Conservation (phyloP, 1,140 invertebrate species). For the Melitaea cinxia region DNA sequence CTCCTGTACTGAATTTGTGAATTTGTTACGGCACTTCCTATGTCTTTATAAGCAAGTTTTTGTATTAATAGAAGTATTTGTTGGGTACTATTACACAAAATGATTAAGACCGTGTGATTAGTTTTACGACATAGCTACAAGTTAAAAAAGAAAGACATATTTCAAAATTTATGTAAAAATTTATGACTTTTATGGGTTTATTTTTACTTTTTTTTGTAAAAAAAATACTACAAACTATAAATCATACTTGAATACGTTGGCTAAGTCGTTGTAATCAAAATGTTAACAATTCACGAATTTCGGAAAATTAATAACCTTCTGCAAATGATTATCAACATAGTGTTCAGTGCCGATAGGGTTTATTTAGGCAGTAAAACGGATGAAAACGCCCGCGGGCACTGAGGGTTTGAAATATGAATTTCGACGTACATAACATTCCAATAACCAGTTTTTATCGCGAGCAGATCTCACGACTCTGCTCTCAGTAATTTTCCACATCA, state of each 20-base stretch:
- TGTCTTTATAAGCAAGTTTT: conserved; percentile 1
- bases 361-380: conserved; percentile 24
- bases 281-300: neutral
- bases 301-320: conserved; percentile 7
- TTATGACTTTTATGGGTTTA: too few species aligned
- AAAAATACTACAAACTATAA: neutral
- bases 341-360: conserved; percentile 25
- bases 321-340: conserved; percentile 21
- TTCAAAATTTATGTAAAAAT: too few species aligned
- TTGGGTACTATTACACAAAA: too few species aligned
- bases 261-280: neutral
- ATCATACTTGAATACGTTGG: too few species aligned
- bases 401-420: conserved; percentile 33
- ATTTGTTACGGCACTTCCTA: conserved; percentile 22
- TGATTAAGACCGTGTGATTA: too few species aligned
- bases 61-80: too few species aligned
- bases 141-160: too few species aligned
- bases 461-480: neutral
- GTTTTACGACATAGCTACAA: too few species aligned
- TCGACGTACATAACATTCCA: conserved; percentile 28
- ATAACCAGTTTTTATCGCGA: conserved; percentile 4
- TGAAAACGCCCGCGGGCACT: conserved; percentile 18
- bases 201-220: neutral
- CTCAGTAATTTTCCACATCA: neutral
- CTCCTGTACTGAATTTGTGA: conserved; percentile 49